phyloP scores from a whole-genome alignment of 2,888 invertebrate species.

The Acanthoscelides obtectus region DNA sequence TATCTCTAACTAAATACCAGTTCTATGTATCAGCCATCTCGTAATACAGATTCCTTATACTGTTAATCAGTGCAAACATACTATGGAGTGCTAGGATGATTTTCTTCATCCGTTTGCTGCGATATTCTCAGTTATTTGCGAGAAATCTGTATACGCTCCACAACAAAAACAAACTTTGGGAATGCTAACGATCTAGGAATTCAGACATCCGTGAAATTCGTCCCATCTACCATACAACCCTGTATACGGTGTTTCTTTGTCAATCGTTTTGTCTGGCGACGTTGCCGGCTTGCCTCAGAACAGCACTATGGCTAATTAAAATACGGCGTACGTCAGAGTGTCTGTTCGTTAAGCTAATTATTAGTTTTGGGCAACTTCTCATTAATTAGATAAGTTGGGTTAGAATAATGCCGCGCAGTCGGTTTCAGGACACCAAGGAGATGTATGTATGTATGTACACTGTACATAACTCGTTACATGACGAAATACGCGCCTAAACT shows the following conservation, averaged over 20 bases:
- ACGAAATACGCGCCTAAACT: neutral
- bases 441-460: neutral
- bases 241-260: neutral
- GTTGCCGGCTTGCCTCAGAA: neutral
- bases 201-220: neutral
- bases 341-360: slow-evolving; percentile 34
- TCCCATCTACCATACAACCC: neutral
- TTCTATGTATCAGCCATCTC: no score
- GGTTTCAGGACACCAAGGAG: neutral
- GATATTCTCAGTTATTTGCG: neutral
- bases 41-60: no score
- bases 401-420: slow-evolving; percentile 21
- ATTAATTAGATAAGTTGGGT: slow-evolving; percentile 32
- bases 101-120: no score
- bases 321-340: slow-evolving; percentile 13
- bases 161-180: neutral
- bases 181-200: neutral
- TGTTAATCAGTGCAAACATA: no score
- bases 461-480: neutral
- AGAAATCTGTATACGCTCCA: neutral
- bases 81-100: no score
- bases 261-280: neutral
- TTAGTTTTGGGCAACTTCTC: slow-evolving; percentile 33
- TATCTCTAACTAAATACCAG: no score
- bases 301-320: slow-evolving; percentile 1